Percentiles rank a stretch among this genome's conserved stretches.
Evolutionary conservation across 2,888 invertebrate species (phyloP).

Genomic region (Thyatira batis): DNA sequence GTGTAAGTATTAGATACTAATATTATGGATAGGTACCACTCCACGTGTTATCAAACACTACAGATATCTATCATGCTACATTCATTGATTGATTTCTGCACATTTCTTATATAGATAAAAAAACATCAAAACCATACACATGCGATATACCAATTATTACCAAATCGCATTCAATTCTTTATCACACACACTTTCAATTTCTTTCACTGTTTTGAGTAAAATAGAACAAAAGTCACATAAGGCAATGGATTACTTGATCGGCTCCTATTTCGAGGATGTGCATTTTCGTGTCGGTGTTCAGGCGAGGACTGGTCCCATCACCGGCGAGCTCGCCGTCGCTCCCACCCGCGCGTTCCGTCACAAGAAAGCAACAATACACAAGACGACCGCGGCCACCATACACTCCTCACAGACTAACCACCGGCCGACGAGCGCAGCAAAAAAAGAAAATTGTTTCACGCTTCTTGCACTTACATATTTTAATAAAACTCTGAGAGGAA

Average conservation of each 20-base stretch:
- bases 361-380: conserved; percentile 23
- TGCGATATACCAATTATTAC: neutral
- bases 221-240: conserved; percentile 37
- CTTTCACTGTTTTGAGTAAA: conserved; percentile 33
- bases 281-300: conserved; percentile 60
- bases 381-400: conserved; percentile 60
- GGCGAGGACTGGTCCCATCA: conserved; percentile 52
- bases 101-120: neutral
- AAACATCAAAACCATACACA: conserved; percentile 2
- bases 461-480: conserved; percentile 75
- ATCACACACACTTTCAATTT: conserved; percentile 36
- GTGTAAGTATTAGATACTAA: too few species aligned
- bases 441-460: conserved; percentile 81
- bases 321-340: conserved; percentile 33
- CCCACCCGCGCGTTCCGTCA: conserved; percentile 28
- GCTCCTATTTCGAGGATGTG: conserved; percentile 79
- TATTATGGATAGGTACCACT: too few species aligned
- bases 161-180: neutral
- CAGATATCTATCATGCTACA: neutral
- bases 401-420: conserved; percentile 65
- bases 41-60: neutral
- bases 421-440: conserved; percentile 51
- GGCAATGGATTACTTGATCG: conserved; percentile 66
- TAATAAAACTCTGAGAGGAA: conserved; percentile 72
- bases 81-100: neutral